Conservation (phyloP, 2,888 invertebrate species). For the Bimastos eiseni region DNA sequence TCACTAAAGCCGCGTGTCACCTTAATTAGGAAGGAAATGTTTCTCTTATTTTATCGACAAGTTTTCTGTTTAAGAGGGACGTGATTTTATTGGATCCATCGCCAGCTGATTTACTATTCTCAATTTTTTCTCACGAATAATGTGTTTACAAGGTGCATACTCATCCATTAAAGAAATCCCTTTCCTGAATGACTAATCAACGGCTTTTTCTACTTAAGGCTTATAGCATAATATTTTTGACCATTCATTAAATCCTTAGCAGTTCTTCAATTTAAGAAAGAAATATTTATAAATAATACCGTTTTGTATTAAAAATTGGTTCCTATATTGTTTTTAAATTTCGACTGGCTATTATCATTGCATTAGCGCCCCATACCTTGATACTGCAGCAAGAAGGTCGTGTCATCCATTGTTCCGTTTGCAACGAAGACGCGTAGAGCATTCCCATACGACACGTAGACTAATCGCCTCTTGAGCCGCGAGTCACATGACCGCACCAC, state of each 20-base stretch:
- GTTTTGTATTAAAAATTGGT: too few species aligned
- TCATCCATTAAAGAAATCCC: too few species aligned
- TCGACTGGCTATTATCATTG: not conserved
- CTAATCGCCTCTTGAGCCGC: not conserved
- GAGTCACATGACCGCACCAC: constrained; percentile 18
- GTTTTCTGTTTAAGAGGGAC: not conserved
- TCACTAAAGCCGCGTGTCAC: not conserved
- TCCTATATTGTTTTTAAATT: not conserved
- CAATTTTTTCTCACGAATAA: too few species aligned
- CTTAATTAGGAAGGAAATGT: not conserved
- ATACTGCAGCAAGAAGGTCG: constrained; percentile 27
- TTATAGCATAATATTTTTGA: not conserved
- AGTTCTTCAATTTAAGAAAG: not conserved
- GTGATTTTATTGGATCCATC: not conserved
- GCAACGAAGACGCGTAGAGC: constrained; percentile 13
- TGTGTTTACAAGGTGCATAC: not conserved
- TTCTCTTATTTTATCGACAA: not conserved
- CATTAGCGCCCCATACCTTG: constrained; percentile 15
- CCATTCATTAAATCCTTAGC: not conserved
- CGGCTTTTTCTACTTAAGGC: not conserved
- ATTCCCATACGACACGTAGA: constrained; percentile 27
- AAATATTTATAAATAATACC: not conserved
- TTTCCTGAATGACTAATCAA: not conserved
- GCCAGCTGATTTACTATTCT: not conserved
- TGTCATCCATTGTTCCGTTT: constrained; percentile 15